Base-by-base conservation (phyloP, 2,113 vertebrate species). In the Struthidea cinerea region DNA sequence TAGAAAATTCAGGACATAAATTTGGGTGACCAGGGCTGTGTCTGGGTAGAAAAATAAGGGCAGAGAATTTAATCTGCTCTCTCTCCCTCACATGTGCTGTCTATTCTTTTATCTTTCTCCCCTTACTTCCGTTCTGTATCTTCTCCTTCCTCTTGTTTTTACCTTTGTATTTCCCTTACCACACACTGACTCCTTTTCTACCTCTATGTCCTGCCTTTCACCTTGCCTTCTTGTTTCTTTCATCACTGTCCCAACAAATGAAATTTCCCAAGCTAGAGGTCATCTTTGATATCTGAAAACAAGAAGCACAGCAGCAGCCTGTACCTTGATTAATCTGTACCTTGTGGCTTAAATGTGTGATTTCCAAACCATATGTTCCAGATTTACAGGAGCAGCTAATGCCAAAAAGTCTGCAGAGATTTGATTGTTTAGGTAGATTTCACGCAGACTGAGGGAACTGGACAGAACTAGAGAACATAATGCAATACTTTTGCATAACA, bases 321-420 rank as follows among this genome's bases (percentile, higher is more conserved):
- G 2, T 64, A 93, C 88, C 82, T 96, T 70, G 55, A 67, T 61
- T 94, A 93, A 94, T 63, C 83, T 57, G 79, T 46, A 96, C 75
- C 64, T 90, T 67, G 83, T 92, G 94, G 90, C 56, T 39, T 68
- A 90, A 83, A 87, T 26, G 44, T 81, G 69, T 3, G 2, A 59
- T 81, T 94, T 95, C 73, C 73, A 93, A 90, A 90, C 95, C 93
- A 71, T 93, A 92, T 74, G 76, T 70, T 95, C 60, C 88, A 90
- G 83, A 94, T 93, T 95, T 96, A 81, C 56, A 84, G 65, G 60
- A 89, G 80, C 65, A 86, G 47, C 50, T 91, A 85, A 93, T 64
- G 85, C 64, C 6, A 94, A 1, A 42, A 49, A 68, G 44, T 35
- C 69, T 46, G 32, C 73, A 86, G 83, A 93, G 87, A 94, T 89